Conservation (phyloP, 2,888 invertebrate genomes). For the Clusia tigrina region DNA sequence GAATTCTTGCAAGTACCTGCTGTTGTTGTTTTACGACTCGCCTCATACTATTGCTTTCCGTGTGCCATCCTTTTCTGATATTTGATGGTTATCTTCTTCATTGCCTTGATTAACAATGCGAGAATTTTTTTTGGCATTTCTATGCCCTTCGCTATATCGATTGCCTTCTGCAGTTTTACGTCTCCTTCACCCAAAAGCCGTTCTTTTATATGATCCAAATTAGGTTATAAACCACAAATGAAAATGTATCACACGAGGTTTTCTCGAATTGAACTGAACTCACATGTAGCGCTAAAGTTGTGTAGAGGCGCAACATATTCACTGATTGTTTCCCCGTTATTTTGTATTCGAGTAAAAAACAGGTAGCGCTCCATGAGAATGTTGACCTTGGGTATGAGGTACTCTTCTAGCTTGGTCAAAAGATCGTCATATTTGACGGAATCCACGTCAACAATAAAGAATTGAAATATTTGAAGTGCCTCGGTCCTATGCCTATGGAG, state of each 20-base stretch:
- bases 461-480: conserved; percentile 29
- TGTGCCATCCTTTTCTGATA: neutral
- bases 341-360: conserved; percentile 18
- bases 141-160: conserved; percentile 29
- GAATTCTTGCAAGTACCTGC: conserved; percentile 15
- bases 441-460: conserved; percentile 33
- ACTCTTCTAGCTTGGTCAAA: conserved; percentile 12
- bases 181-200: conserved; percentile 33
- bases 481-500: conserved; percentile 20
- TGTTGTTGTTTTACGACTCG: conserved; percentile 4
- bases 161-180: conserved; percentile 27
- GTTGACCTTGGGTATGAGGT: conserved; percentile 36
- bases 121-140: conserved; percentile 27
- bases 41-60: neutral
- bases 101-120: conserved; percentile 13
- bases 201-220: conserved; percentile 31
- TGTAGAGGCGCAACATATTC: conserved; percentile 24
- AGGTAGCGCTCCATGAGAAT: conserved; percentile 31
- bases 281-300: conserved; percentile 32
- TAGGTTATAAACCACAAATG: conserved; percentile 32
- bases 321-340: conserved; percentile 13
- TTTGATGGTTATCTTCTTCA: neutral
- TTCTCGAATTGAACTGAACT: conserved; percentile 31
- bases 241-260: conserved; percentile 34
- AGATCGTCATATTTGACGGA: conserved; percentile 24